Evolutionary conservation across 2,888 invertebrate species (phyloP), one percentile per base, ranked within the genome.

Genomic region (Hoplodrina blanda): DNA sequence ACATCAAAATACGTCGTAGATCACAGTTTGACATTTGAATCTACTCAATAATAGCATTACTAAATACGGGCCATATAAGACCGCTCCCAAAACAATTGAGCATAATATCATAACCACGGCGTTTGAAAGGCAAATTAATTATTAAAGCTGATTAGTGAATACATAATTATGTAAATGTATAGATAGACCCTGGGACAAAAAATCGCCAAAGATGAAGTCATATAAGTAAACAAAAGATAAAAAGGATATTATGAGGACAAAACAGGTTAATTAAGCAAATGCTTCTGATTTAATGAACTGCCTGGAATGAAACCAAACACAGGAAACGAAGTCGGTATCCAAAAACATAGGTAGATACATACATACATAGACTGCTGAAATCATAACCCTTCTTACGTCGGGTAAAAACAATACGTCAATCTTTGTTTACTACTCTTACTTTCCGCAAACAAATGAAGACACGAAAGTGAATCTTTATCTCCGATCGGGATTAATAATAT

Each of bases 381-480:
- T 17, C 5, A 46, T 5, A 46, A 46, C 17, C 17, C 46, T 17
- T 46, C 17, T 17, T 46, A 4, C 17, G 17, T 46, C 46, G 6
- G 46, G 17, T 17, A 46, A 46, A 15, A 46, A 46, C 46, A 46
- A 41, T 56, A 69, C 75, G 69, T 63, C 60, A 74, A 69, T 49
- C 41, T 0, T 56, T 78, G 55, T 76, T 60, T 79, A 67, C 67
- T 15, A 64, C 76, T 79, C 76, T 79, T 50, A 69, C 69, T 79
- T 74, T 77, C 79, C 6, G 37, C 19, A n/a, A 33, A 76, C 60
- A 61, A 65, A 66, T 44, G 67, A 68, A 56, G 25, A 53, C 20
- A 37, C 71, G 71, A 80, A 76, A 80, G 78, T 60, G 66, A 54
- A 65, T 75, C 70, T 37, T 61, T 65, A 80, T 80, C 59, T 76